Base-by-base conservation (phyloP, 2,113 vertebrate species). In the Saccopteryx leptura region DNA sequence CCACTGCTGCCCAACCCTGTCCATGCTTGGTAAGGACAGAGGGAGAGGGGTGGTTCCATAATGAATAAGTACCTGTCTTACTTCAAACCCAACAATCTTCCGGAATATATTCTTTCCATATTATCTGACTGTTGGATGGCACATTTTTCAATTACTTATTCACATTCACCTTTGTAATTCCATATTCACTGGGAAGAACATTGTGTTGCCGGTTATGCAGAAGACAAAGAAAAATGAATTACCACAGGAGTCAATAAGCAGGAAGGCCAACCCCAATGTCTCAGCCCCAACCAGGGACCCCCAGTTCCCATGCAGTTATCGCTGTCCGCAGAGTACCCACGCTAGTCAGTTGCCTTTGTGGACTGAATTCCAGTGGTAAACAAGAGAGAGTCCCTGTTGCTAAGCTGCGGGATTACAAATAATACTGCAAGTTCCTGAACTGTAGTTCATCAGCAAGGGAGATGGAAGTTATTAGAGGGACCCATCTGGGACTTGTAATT, bases 371-470 rank as follows among this genome's bases (percentile, higher is more conserved):
- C 65, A 96, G 17, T 69, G 86, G 65, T 75, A 58, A 72, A 56
- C 82, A 93, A 80, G 66, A 93, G 68, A 92, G 48, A 93, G 56
- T 3, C 19, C 19, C 33, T 50, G 74, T 91, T 87, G 93, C 94
- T 97, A 95, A 94, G 75, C 75, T 72, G 50, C 83, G 66, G 13
- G 26, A 75, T 97, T 96, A 92, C 97, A 97, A 98, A 98, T 96
- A 98, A 96, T 96, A 46, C 58, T 65, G 82, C 84, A 75, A 97
- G 91, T 91, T 97, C 78, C 93, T 97, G 98, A 98, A 98, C 97
- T 98, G 94, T 97, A 94, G 81, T 97, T 97, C 97, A 98, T 94
- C 98, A 98, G 94, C 97, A 85, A 97, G 97, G 97, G 97, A 98
- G 96, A 97, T 87, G 90, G 88, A 97, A 97, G 85, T 97, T 95